Evolutionary conservation across 1,140 invertebrate species (phyloP), one percentile per base, ranked within the genome.

Genomic region (Onthophagus taurus): DNA sequence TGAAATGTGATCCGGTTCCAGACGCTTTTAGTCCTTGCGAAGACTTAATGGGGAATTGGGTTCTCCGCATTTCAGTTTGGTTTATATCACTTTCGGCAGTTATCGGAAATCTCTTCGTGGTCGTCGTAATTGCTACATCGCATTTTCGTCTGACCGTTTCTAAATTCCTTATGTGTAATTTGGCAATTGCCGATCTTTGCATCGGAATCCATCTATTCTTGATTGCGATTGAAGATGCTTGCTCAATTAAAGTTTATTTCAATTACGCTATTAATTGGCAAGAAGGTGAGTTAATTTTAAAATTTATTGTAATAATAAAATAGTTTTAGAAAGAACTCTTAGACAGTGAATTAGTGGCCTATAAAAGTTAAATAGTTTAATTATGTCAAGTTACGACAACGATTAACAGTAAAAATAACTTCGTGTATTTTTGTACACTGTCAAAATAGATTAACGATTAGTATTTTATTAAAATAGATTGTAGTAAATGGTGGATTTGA

Each of bases 191-290:
- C 16, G 89, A 93, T 65, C 67, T 88, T 1, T 85, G 81, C 47
- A 83, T 89, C 66, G 88, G 87, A 3, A 50, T 87, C 2, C 92
- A 93, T 65, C 67, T 94, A 13, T 68, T 89, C 3, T 71, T 91
- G 47, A 72, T 94, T 16, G 88, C 89, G 1, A 74, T 79, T 1
- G 80, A 87, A 35, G 89, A 94, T 68, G 66, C 82, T 0, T 76
- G 78, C 43, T 90, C 85, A 0, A 78, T 85, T 42, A 84, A 85
- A 3, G 77, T 78, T 39, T 93, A 90, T 66, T 92, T 91, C 61
- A 91, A 89, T 63, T 83, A 83, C 58, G 89, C 89, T 1, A 87
- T 89, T 45, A 74, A 84, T 55, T 93, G 89, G 89, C 89, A 94
- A 66, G 82, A 83, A 55, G 84, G 81, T 77, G 55, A 57, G 64